phyloP scores from a whole-genome alignment of 2,113 vertebrate genomes.

The Clarias magur region DNA sequence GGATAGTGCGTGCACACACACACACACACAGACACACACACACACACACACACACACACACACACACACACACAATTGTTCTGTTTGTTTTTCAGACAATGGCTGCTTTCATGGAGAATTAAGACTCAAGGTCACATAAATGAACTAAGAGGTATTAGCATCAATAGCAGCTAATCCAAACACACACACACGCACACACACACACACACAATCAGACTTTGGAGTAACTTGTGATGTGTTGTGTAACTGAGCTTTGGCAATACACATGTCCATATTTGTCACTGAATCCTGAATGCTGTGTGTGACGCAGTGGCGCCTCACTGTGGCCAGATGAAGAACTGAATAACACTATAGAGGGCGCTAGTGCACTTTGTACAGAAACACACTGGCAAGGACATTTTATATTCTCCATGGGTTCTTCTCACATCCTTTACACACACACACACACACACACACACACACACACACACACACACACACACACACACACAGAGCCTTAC shows the following conservation, averaged over 20 bases:
- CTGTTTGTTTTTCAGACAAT: neutral
- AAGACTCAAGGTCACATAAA: neutral
- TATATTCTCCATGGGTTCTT: neutral
- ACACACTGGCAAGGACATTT: neutral
- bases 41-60: neutral
- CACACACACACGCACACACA: neutral
- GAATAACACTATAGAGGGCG: neutral
- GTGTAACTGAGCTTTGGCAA: too few species aligned
- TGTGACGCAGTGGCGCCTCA: neutral
- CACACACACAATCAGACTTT: neutral
- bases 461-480: slow-evolving; percentile 16
- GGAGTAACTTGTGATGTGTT: too few species aligned
- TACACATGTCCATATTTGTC: too few species aligned
- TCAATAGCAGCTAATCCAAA: neutral
- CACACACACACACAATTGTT: neutral
- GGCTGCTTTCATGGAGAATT: neutral
- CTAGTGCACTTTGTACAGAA: neutral
- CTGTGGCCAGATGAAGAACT: neutral
- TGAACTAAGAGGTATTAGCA: neutral
- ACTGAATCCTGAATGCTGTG: neutral
- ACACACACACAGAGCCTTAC: slow-evolving; percentile 72
- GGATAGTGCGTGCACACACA: neutral
- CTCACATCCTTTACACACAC: neutral
- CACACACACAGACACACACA: neutral
- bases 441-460: neutral